Percentiles rank a stretch among this genome's conserved stretches.
Evolutionary conservation across 2,797 vertebrate species (phyloP).

Genomic region (Acrocephalus scirpaceus): DNA sequence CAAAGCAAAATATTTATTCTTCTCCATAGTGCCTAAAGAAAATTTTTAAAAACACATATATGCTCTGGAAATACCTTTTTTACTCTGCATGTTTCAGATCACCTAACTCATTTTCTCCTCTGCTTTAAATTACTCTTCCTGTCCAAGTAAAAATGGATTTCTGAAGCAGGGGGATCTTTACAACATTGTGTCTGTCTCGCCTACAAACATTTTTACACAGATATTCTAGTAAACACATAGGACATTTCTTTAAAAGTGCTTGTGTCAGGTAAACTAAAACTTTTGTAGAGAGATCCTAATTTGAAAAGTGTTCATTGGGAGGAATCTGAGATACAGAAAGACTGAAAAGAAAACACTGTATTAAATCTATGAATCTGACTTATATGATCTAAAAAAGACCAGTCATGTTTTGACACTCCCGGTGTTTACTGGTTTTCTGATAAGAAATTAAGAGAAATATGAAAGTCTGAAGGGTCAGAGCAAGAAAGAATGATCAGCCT

Average conservation of each 20-base stretch:
- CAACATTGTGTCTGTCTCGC: neutral
- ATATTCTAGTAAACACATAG: neutral
- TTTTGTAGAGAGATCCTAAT: neutral
- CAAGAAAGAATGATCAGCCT: neutral
- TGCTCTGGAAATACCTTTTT: neutral
- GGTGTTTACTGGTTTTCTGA: neutral
- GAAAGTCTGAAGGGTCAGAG: neutral
- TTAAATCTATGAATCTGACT: neutral
- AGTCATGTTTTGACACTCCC: neutral
- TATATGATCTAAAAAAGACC: neutral
- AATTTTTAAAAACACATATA: neutral
- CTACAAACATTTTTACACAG: neutral
- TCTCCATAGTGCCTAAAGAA: neutral
- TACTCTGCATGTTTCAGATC: neutral
- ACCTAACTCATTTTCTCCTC: neutral
- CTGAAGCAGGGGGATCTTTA: neutral
- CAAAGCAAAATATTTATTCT: neutral
- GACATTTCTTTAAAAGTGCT: neutral
- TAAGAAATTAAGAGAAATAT: neutral
- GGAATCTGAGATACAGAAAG: neutral
- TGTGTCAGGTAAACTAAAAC: neutral
- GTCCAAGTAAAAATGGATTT: neutral
- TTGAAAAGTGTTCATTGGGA: neutral
- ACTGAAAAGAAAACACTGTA: neutral
- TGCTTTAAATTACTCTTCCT: neutral